A percentile compares a stretch with the other conserved stretches of the same genome.
Conservation (phyloP, 2,888 invertebrate genomes). For the Ligdia adustata region DNA sequence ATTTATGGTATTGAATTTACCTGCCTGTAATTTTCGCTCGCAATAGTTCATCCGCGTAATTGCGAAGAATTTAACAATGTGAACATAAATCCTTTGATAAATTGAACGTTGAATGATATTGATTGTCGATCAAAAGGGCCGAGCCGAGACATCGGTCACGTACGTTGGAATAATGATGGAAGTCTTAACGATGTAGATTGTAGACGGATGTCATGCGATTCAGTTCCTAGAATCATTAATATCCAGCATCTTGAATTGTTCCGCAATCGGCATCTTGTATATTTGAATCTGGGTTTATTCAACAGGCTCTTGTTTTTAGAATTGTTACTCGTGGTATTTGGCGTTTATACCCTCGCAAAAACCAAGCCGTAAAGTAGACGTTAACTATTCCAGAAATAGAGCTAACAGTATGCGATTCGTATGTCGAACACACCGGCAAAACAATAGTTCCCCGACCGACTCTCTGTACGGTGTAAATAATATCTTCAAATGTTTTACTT, state of each 20-base stretch:
- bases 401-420: conserved; percentile 63
- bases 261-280: conserved; percentile 32
- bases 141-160: conserved; percentile 57
- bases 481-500: conserved; percentile 64
- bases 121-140: conserved; percentile 71
- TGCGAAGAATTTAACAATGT: conserved; percentile 65
- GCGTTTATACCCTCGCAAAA: conserved; percentile 64
- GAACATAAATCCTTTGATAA: conserved; percentile 70
- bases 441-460: conserved; percentile 64
- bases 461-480: conserved; percentile 62
- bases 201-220: conserved; percentile 51
- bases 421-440: conserved; percentile 67
- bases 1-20: not conserved
- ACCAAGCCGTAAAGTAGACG: conserved; percentile 62
- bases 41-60: conserved; percentile 57
- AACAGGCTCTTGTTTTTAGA: conserved; percentile 39
- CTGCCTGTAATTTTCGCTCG: conserved; percentile 31
- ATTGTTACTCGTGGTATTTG: conserved; percentile 48
- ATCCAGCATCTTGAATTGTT: conserved; percentile 24
- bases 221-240: conserved; percentile 51
- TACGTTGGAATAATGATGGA: conserved; percentile 57
- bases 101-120: conserved; percentile 66
- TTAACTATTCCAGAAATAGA: conserved; percentile 71
- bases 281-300: conserved; percentile 16
- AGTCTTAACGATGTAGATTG: conserved; percentile 59